Conservation (phyloP, 2,113 vertebrate species). For the Euleptes europaea region DNA sequence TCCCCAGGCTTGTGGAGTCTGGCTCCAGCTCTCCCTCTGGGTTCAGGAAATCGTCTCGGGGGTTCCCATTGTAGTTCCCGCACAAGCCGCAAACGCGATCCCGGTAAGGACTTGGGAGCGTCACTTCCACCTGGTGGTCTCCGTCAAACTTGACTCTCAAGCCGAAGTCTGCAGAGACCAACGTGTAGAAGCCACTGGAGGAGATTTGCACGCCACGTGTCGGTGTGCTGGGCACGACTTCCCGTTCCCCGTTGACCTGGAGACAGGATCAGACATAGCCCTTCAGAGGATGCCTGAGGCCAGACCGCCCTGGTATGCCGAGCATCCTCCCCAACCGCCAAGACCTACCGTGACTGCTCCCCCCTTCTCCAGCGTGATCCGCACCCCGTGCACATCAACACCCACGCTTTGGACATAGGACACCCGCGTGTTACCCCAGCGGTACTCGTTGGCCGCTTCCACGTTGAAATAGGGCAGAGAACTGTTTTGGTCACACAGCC, state of each 20-base stretch:
- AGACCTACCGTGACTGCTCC: slow-evolving; percentile 73
- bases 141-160: slow-evolving; percentile 76
- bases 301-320: rapidly evolving
- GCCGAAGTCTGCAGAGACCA: slow-evolving; percentile 65
- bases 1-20: slow-evolving; percentile 65
- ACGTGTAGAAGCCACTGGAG: slow-evolving; percentile 64
- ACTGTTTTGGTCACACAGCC: slow-evolving; percentile 29
- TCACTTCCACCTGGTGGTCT: slow-evolving; percentile 75
- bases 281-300: neutral
- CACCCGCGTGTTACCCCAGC: slow-evolving; percentile 28
- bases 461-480: slow-evolving; percentile 55
- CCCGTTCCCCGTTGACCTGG: slow-evolving; percentile 77
- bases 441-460: slow-evolving; percentile 59
- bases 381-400: slow-evolving; percentile 47
- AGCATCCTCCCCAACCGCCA: neutral
- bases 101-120: slow-evolving; percentile 72
- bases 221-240: slow-evolving; percentile 53
- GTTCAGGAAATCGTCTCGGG: slow-evolving; percentile 69
- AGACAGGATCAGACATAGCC: neutral
- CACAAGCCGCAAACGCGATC: slow-evolving; percentile 82
- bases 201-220: slow-evolving; percentile 61
- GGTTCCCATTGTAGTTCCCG: slow-evolving; percentile 81
- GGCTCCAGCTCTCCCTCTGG: slow-evolving; percentile 64
- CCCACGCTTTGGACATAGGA: slow-evolving; percentile 17
- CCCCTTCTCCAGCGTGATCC: slow-evolving; percentile 62